Percentiles rank a stretch among this genome's conserved stretches.
Evolutionary conservation across 2,113 vertebrate species (phyloP).

Genomic region (Numenius arquata): DNA sequence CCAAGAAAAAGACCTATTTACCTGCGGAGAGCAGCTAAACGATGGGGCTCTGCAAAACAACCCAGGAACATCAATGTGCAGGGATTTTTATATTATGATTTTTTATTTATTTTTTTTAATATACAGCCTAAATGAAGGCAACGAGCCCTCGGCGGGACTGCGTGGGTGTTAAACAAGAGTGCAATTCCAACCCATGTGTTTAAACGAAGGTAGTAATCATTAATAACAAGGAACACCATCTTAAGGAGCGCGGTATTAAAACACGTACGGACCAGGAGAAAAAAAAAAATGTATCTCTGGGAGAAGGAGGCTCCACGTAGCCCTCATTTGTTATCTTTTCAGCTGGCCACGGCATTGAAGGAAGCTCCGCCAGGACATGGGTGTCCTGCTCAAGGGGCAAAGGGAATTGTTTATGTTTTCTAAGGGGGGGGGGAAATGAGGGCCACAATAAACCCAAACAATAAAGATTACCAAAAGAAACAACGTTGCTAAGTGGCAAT

Average conservation of each 20-base stretch:
- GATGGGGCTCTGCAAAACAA: neutral
- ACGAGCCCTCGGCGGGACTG: accelerated
- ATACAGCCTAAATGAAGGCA: neutral
- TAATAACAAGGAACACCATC: neutral
- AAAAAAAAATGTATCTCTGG: neutral
- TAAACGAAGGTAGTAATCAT: neutral
- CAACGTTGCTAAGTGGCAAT: constrained; percentile 14
- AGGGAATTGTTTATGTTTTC: constrained; percentile 40
- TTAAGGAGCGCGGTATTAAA: neutral
- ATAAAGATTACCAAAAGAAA: constrained; percentile 60
- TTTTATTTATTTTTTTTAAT: neutral
- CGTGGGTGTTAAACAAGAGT: neutral
- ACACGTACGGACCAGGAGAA: neutral
- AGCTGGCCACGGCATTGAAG: accelerated
- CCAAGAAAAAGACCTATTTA: constrained; percentile 65
- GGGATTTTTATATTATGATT: neutral
- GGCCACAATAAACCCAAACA: constrained; percentile 45
- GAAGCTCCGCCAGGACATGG: neutral
- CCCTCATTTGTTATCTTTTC: neutral
- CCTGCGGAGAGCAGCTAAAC: constrained; percentile 44
- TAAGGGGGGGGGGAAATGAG: neutral
- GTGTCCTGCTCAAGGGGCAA: accelerated
- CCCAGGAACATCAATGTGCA: neutral
- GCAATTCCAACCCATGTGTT: neutral
- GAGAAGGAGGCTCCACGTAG: neutral